Percentiles rank a stretch among this genome's conserved stretches.
These are phyloP conservation scores for Semaprochilodus insignis DNA, from an alignment of 2,797 vertebrate species.

Conservation along the genomic window DNA sequence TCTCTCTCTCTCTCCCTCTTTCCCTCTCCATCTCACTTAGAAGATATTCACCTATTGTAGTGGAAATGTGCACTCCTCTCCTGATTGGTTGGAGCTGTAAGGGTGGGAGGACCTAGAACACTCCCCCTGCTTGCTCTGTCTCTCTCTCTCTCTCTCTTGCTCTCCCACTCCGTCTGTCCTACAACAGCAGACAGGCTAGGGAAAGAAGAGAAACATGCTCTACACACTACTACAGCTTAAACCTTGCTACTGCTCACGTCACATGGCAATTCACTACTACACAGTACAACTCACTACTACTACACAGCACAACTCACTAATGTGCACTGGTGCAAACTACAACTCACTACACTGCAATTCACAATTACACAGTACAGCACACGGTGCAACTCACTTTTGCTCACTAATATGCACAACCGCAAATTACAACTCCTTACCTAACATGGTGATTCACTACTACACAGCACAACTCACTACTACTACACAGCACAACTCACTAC, in stretches of 20 bases:
- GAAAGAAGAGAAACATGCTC: not conserved
- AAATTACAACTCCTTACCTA: too few species aligned
- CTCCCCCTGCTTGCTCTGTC: slow-evolving; percentile 44
- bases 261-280: too few species aligned
- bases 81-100: slow-evolving; percentile 80
- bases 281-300: too few species aligned
- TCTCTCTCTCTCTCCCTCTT: slow-evolving; percentile 67
- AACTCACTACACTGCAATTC: not conserved
- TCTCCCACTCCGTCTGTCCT: not conserved
- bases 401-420: not conserved
- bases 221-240: not conserved
- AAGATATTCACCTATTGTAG: slow-evolving; percentile 86
- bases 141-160: slow-evolving; percentile 28
- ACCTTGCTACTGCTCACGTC: too few species aligned
- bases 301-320: too few species aligned
- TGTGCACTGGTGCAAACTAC: not conserved
- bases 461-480: not conserved
- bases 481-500: not conserved
- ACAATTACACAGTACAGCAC: not conserved
- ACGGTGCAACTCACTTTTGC: not conserved
- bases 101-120: slow-evolving; percentile 74
- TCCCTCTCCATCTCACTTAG: slow-evolving; percentile 64
- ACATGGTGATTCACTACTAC: too few species aligned
- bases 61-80: slow-evolving; percentile 69
- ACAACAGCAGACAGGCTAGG: not conserved